Evolutionary conservation across 2,113 vertebrate genomes (phyloP).

Genomic region (Myotis brandtii): DNA sequence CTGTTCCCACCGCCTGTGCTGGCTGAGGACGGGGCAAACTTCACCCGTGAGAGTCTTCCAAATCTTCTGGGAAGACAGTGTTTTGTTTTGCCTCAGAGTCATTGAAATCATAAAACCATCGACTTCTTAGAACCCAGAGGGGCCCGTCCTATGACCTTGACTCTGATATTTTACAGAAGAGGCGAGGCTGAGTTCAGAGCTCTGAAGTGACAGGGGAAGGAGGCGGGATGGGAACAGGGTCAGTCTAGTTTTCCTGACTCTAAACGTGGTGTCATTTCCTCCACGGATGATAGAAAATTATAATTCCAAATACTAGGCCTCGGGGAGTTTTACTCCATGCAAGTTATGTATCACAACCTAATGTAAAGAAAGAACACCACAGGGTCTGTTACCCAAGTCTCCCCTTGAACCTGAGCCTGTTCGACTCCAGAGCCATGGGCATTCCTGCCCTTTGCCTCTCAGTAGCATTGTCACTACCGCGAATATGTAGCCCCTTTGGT

Average conservation of each 20-base stretch:
- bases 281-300: not conserved
- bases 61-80: not conserved
- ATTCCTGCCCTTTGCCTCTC: not conserved
- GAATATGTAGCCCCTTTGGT: not conserved
- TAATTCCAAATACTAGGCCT: slow-evolving; percentile 12
- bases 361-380: not conserved
- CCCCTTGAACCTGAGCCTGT: not conserved
- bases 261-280: not conserved
- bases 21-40: not conserved
- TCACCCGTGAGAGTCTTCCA: not conserved
- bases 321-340: not conserved
- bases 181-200: not conserved
- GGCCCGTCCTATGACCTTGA: not conserved
- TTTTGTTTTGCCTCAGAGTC: not conserved
- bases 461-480: not conserved
- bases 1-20: slow-evolving; percentile 61
- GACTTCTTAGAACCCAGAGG: not conserved
- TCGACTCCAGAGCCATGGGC: not conserved
- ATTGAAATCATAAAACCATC: slow-evolving; percentile 27
- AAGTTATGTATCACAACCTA: not conserved
- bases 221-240: not conserved
- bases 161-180: not conserved
- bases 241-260: not conserved
- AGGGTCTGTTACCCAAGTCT: not conserved
- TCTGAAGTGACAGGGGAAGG: not conserved